phyloP scores from a whole-genome alignment of 1,140 invertebrate genomes.

The Cydia strobilella region DNA sequence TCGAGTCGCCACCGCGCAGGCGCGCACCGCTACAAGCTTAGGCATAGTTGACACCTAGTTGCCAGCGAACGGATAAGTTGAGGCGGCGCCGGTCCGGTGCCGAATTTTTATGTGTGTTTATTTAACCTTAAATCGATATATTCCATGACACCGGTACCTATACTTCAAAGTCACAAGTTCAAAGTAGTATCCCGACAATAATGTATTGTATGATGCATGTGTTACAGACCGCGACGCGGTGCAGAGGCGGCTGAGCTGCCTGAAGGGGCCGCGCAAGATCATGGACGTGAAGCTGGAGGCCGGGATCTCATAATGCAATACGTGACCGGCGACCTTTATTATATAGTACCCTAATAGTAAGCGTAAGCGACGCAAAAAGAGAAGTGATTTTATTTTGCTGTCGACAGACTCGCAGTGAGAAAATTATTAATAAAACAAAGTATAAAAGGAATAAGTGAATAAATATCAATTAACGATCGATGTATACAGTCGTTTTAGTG shows the following conservation, averaged over 20 bases:
- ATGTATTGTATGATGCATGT: conserved; percentile 29
- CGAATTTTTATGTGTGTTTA: too few species aligned
- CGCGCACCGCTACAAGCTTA: too few species aligned
- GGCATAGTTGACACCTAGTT: too few species aligned
- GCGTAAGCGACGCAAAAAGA: conserved; percentile 65
- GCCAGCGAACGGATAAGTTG: too few species aligned
- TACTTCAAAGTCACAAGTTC: too few species aligned
- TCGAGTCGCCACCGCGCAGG: too few species aligned
- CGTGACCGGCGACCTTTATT: conserved; percentile 38
- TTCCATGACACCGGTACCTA: too few species aligned
- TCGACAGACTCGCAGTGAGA: conserved; percentile 66
- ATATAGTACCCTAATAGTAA: conserved; percentile 47
- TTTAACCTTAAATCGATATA: too few species aligned
- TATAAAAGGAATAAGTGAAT: conserved; percentile 72
- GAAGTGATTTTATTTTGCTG: conserved; percentile 79
- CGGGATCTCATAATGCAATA: conserved; percentile 76
- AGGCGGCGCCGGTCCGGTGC: too few species aligned
- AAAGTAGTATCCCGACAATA: conserved; percentile 80
- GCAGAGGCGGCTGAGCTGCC: conserved; percentile 72
- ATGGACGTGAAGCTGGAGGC: conserved; percentile 75
- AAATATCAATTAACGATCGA: conserved; percentile 60
- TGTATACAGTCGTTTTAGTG: conserved; percentile 59
- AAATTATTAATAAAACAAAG: conserved; percentile 61
- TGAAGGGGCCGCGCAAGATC: conserved; percentile 71
- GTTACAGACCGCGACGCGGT: conserved; percentile 72